phyloP scores from a whole-genome alignment of 2,797 vertebrate genomes.

The Anomalospiza imberbis region DNA sequence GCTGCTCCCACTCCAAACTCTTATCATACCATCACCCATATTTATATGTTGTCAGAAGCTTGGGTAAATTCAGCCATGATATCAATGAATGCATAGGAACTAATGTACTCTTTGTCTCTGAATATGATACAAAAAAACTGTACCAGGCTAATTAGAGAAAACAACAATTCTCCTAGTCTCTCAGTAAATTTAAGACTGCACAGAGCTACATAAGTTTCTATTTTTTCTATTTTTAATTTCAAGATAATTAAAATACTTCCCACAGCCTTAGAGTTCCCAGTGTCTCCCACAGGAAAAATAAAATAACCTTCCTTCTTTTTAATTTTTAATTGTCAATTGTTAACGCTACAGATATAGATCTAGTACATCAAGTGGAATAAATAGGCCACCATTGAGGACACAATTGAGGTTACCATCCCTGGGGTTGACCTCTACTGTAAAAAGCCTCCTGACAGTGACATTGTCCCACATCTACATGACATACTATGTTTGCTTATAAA shows the following conservation, averaged over 20 bases:
- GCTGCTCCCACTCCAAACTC: not conserved
- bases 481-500: not conserved
- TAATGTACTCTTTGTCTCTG: not conserved
- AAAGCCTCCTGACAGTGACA: not conserved
- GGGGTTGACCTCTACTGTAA: not conserved
- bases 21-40: rapidly evolving
- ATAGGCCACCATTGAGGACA: slow-evolving; percentile 12
- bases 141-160: not conserved
- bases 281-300: not conserved
- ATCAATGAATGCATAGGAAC: not conserved
- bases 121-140: not conserved
- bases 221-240: slow-evolving; percentile 42
- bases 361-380: not conserved
- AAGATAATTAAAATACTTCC: slow-evolving; percentile 47
- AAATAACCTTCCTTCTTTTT: not conserved
- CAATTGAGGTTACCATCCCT: slow-evolving; percentile 10
- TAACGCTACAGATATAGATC: not conserved
- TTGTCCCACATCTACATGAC: slow-evolving; percentile 7
- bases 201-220: not conserved
- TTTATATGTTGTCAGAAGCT: not conserved
- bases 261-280: not conserved
- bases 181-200: not conserved
- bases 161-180: not conserved
- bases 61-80: not conserved
- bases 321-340: slow-evolving; percentile 2